phyloP scores from a whole-genome alignment of 53 echinoderm and acorn worm genomes.

The Zoroaster sp. region DNA sequence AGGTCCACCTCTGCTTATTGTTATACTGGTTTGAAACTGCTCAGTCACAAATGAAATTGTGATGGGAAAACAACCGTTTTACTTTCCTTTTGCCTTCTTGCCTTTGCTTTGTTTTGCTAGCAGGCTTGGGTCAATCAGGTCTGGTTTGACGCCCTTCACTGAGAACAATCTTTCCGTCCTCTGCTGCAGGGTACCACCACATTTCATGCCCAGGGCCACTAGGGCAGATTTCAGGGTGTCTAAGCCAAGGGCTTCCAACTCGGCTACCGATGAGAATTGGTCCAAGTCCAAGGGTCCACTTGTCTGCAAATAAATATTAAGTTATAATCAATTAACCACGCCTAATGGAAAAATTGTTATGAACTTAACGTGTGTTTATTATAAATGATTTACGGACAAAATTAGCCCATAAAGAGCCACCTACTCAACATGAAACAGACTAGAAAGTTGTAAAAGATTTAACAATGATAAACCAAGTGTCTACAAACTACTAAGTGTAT shows the following conservation, averaged over 20 bases:
- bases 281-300: slow-evolving; percentile 67
- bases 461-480: neutral
- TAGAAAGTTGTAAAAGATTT: neutral
- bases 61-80: too few species aligned
- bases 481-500: too few species aligned
- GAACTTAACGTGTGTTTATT: too few species aligned
- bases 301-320: neutral
- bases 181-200: slow-evolving; percentile 93
- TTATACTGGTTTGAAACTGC: too few species aligned
- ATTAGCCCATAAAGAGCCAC: neutral
- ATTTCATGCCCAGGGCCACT: slow-evolving; percentile 84
- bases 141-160: slow-evolving; percentile 77
- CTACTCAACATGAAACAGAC: neutral
- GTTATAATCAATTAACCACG: neutral
- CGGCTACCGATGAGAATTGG: slow-evolving; percentile 33
- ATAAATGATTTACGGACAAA: too few species aligned
- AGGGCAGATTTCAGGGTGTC: slow-evolving; percentile 80
- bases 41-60: too few species aligned
- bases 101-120: slow-evolving; percentile 80
- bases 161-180: slow-evolving; percentile 79
- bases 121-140: slow-evolving; percentile 80
- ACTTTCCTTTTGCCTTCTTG: slow-evolving; percentile 61
- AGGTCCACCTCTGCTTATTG: too few species aligned
- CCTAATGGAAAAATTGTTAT: neutral
- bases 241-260: slow-evolving; percentile 78